Evolutionary conservation across 2,888 invertebrate species (phyloP), one percentile per base, ranked within the genome.

Genomic region (Liposcelis brunnea): DNA sequence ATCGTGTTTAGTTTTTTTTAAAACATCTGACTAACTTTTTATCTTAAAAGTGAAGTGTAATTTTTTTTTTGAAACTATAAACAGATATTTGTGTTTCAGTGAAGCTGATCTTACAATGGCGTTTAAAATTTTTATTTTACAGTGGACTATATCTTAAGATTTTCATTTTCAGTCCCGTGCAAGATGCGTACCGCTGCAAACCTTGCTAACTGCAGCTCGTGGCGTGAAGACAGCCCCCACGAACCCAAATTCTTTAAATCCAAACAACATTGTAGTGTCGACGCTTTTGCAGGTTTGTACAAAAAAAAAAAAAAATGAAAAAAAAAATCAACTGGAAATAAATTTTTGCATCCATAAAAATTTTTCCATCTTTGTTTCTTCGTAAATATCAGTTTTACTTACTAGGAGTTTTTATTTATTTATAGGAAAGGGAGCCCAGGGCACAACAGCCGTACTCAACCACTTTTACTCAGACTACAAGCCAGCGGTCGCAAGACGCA

Each of bases 191-290:
- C 53, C 53, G 52, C 55, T 54, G 56, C 56, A 52, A 53, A 56
- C 50, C 53, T 57, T 54, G 55, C 59, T 53, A 55, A 59, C 52
- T 62, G 60, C 58, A 62, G 62, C 57, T 64, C 67, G 58, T 65
- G 64, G 62, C 65, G 66, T 65, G 67, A 66, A 63, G 60, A 47
- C 26, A 26, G 26, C 26, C 26, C 26, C 26, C 26, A 26, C 26
- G 26, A 26, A 26, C 26, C 4, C 8, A 26, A 26, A 26, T 26
- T 26, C 26, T 26, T 26, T 16, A 14, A 35, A 15, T 35, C 35
- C 4, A 40, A 21, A 40, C 18, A 5, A 14, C 15, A 6, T 40
- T 19, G 40, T 18, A n/a, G 40, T 40, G 40, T 21, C 19, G 21
- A 16, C 40, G 40, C 40, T 19, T n/a, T 40, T 40, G 40, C 15